Conservation (phyloP, 1,140 invertebrate species). For the Mylabris phalerata region DNA sequence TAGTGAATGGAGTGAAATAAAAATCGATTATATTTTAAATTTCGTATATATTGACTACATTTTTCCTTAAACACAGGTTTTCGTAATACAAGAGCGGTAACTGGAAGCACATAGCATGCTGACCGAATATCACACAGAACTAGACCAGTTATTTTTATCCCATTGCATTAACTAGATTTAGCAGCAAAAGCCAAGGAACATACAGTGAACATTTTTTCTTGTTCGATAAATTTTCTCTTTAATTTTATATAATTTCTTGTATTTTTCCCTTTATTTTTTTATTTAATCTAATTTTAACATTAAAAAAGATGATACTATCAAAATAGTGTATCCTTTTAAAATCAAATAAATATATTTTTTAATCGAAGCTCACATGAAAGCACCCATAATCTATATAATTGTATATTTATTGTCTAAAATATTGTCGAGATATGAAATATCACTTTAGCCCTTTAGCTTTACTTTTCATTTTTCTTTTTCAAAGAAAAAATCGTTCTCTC, state of each 20-base stretch:
- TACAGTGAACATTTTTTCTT: constrained; percentile 16
- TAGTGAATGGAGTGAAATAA: neutral
- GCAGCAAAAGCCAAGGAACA: constrained; percentile 22
- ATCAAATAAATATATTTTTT: constrained; percentile 8
- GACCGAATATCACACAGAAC: constrained; percentile 14
- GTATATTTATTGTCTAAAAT: constrained; percentile 20
- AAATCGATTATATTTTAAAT: neutral
- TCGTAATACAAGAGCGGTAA: constrained; percentile 16
- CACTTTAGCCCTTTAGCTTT: neutral
- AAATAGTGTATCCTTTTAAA: constrained; percentile 19
- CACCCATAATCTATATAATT: constrained; percentile 8
- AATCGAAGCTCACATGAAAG: constrained; percentile 17
- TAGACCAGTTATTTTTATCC: constrained; percentile 16
- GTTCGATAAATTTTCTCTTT: too few relatives aligned
- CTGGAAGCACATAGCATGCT: constrained; percentile 22
- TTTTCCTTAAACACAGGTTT: constrained; percentile 15
- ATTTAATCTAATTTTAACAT: constrained; percentile 13
- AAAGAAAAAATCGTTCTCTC: too few relatives aligned
- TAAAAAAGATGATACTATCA: constrained; percentile 17
- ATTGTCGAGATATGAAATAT: constrained; percentile 20
- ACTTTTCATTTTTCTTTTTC: too few relatives aligned
- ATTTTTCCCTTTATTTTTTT: neutral
- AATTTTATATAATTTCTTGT: too few relatives aligned
- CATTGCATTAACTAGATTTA: constrained; percentile 18
- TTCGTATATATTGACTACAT: constrained; percentile 21